Conservation (phyloP, 2,888 invertebrate genomes). For the Himalopsyche anomala region DNA sequence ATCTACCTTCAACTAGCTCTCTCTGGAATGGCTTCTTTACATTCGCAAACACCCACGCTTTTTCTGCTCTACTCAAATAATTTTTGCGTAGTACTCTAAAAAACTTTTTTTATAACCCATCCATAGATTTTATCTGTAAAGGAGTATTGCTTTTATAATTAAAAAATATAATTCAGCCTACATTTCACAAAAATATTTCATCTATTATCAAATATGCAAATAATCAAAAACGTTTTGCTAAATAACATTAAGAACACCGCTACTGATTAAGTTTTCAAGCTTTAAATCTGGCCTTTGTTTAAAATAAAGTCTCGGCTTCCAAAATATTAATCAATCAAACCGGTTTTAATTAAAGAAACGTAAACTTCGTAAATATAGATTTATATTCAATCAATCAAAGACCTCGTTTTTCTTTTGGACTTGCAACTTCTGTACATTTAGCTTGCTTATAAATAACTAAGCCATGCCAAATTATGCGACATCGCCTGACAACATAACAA, state of each 20-base stretch:
- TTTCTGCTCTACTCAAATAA: too few relatives aligned
- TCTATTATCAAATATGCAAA: constrained; percentile 15
- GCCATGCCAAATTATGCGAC: background rate
- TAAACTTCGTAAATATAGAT: constrained; percentile 32
- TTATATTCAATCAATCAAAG: constrained; percentile 42
- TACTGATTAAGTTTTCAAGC: constrained; percentile 6
- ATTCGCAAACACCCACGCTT: too few relatives aligned
- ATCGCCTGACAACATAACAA: background rate
- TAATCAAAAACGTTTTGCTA: background rate
- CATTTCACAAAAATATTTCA: background rate
- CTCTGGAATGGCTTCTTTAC: too few relatives aligned
- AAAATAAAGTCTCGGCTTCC: constrained; percentile 4
- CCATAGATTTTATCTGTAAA: too few relatives aligned
- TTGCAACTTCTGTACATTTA: background rate
- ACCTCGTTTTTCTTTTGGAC: constrained; percentile 30
- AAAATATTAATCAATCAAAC: constrained; percentile 43
- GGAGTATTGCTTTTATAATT: too few relatives aligned
- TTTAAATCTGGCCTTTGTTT: constrained; percentile 5
- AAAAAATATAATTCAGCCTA: too few relatives aligned
- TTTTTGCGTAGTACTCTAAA: too few relatives aligned
- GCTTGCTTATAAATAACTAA: background rate
- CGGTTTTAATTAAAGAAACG: constrained; percentile 32
- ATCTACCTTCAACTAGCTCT: too few relatives aligned
- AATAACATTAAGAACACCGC: background rate
- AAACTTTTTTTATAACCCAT: too few relatives aligned